These are phyloP conservation scores for Maconellicoccus hirsutus DNA, from an alignment of 1,140 invertebrate species.

Conservation along the genomic window DNA sequence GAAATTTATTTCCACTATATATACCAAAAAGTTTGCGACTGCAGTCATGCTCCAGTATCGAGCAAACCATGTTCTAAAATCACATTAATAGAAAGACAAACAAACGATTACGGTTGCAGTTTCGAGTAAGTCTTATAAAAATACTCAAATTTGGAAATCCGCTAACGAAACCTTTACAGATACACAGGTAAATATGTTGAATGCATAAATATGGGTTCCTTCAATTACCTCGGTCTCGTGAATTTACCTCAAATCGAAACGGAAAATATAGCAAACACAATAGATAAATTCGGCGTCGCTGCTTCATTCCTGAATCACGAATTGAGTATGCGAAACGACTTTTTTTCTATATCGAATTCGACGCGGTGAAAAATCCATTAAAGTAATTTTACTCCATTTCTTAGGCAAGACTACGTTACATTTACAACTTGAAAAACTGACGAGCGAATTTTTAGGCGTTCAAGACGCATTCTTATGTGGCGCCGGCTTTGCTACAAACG, in stretches of 20 bases:
- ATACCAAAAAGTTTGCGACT: slow-evolving; percentile 80
- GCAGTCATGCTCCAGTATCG: slow-evolving; percentile 87
- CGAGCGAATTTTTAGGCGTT: slow-evolving; percentile 81
- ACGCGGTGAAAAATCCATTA: not conserved
- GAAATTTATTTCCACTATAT: slow-evolving; percentile 90
- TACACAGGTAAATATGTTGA: slow-evolving; percentile 33
- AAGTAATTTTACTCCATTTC: not conserved
- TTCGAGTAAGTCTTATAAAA: slow-evolving; percentile 50
- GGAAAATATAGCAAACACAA: slow-evolving; percentile 48
- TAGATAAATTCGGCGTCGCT: slow-evolving; percentile 57
- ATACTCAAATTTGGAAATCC: not conserved
- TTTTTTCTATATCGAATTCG: no score
- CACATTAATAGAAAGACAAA: slow-evolving; percentile 69
- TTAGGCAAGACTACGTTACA: slow-evolving; percentile 48
- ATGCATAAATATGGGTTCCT: slow-evolving; percentile 82
- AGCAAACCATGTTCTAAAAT: slow-evolving; percentile 80
- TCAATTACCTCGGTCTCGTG: slow-evolving; percentile 87
- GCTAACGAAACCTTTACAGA: slow-evolving; percentile 16
- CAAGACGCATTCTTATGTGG: slow-evolving; percentile 91
- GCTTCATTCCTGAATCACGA: slow-evolving; percentile 32
- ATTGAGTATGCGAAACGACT: no score
- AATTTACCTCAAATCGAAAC: slow-evolving; percentile 60
- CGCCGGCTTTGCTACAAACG: slow-evolving; percentile 98
- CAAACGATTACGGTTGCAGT: slow-evolving; percentile 79
- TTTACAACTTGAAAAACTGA: slow-evolving; percentile 65